A percentile compares a stretch with the other conserved stretches of the same genome.
Evolutionary conservation across 2,888 invertebrate species (phyloP).

Genomic region (Macaria liturata): DNA sequence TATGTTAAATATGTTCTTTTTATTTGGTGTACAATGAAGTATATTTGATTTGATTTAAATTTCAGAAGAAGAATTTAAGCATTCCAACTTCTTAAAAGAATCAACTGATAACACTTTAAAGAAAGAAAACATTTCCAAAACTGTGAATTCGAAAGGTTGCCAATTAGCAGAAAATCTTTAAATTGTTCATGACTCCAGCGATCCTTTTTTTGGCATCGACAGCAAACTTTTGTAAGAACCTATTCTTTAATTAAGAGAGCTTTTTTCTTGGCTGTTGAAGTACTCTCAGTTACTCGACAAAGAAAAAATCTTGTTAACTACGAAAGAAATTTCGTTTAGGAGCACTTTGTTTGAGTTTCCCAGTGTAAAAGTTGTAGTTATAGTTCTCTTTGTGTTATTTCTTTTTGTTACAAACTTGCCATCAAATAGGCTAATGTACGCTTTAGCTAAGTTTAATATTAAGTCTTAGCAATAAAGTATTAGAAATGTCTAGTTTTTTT

Average conservation of each 20-base stretch:
- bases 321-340: slow-evolving; percentile 20
- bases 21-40: too few species aligned
- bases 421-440: too few species aligned
- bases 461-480: too few species aligned
- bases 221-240: slow-evolving; percentile 11
- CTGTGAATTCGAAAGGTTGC: too few species aligned
- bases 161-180: neutral
- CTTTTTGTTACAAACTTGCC: slow-evolving; percentile 7
- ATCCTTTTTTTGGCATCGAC: slow-evolving; percentile 4
- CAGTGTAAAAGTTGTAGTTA: slow-evolving; percentile 12
- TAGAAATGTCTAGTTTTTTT: too few species aligned
- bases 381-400: slow-evolving; percentile 10
- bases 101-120: too few species aligned
- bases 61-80: too few species aligned
- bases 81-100: too few species aligned
- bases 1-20: too few species aligned
- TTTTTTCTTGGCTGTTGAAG: slow-evolving; percentile 17
- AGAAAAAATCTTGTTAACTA: slow-evolving; percentile 23
- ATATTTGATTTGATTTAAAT: too few species aligned
- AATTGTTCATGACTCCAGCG: neutral
- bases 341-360: slow-evolving; percentile 15
- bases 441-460: too few species aligned
- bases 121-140: too few species aligned
- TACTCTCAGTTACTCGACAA: slow-evolving; percentile 8
- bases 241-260: slow-evolving; percentile 17